Evolutionary conservation across 2,797 vertebrate genomes (phyloP), one percentile per base, ranked within the genome.

Genomic region (Paedocypris micromegethes): DNA sequence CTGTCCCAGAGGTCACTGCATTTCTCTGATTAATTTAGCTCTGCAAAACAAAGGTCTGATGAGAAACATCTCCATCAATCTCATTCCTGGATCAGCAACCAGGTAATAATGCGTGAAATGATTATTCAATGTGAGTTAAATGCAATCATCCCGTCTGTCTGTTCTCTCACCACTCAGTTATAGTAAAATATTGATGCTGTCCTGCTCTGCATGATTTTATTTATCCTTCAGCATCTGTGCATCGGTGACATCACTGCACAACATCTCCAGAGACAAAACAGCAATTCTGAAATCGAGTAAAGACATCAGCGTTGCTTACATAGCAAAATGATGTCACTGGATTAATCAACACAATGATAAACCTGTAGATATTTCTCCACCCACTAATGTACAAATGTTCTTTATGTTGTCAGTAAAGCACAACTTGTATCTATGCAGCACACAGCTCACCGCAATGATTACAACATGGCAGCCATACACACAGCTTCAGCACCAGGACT

Each of bases 101-200:
- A 23, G 23, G 23, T 23, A 23, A 23, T 23, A 1, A 23, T 23
- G 23, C 23, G 23, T 23, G 23, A 23, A 23, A 23, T 23, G 23
- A 23, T 23, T 23, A 23, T 23, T 23, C 23, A 23, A 23, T 23
- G 23, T 1, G 23, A 23, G 23, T 23, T 69, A 70, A 70, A 60
- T 5, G 5, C 50, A 66, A 52, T 57, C 63, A n/a, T 9, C 51
- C 52, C 52, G 62, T 67, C 57, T 8, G 41, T 47, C 56, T 70
- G 46, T 61, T 45, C 57, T 66, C 42, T 67, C 38, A 53, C 63
- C 58, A 58, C 67, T 38, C 67, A 62, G 57, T 56, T 56, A 58
- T 23, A 23, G 59, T 70, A 65, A 57, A 70, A 74, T 74, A 74
- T 66, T 70, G 67, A 70, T 72, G 70, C 38, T 7, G n/a, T 40